These are phyloP conservation scores for Tuberolachnus salignus DNA, from an alignment of 2,888 invertebrate species.

Conservation along the genomic window DNA sequence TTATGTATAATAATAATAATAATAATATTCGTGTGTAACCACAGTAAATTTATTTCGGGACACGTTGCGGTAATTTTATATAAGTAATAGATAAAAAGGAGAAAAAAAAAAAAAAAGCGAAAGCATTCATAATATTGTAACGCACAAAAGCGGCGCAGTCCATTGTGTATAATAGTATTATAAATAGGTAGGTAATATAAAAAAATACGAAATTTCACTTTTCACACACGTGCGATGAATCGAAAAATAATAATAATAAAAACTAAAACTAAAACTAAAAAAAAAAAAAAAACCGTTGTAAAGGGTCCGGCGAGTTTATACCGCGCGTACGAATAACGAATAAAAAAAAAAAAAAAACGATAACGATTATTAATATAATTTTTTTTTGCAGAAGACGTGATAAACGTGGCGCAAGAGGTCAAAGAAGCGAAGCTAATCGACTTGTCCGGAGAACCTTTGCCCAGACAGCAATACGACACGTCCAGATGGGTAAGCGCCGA, in stretches of 20 bases:
- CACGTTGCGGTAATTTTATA: neutral
- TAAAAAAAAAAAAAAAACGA: too few species aligned
- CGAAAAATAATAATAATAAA: neutral
- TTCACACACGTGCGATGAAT: constrained; percentile 34
- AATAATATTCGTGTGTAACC: neutral
- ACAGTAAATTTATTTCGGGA: neutral
- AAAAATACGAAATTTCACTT: constrained; percentile 45
- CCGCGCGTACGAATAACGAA: neutral
- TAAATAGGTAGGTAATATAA: too few species aligned
- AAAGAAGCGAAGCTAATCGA: constrained; percentile 48
- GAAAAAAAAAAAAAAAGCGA: constrained; percentile 28
- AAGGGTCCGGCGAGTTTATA: neutral
- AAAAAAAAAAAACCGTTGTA: constrained; percentile 8
- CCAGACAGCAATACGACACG: constrained; percentile 50
- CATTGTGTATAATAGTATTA: constrained; percentile 29
- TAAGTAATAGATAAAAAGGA: neutral
- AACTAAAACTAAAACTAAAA: too few species aligned
- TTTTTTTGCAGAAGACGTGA: constrained; percentile 15
- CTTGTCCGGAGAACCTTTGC: constrained; percentile 49
- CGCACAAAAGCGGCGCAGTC: constrained; percentile 8
- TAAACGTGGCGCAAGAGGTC: constrained; percentile 21
- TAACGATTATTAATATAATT: neutral
- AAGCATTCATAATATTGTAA: constrained; percentile 33
- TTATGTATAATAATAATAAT: neutral
- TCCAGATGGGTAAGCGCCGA: constrained; percentile 48